Conservation (phyloP, 1,140 invertebrate genomes). For the Pseudobourletiella spinata region DNA sequence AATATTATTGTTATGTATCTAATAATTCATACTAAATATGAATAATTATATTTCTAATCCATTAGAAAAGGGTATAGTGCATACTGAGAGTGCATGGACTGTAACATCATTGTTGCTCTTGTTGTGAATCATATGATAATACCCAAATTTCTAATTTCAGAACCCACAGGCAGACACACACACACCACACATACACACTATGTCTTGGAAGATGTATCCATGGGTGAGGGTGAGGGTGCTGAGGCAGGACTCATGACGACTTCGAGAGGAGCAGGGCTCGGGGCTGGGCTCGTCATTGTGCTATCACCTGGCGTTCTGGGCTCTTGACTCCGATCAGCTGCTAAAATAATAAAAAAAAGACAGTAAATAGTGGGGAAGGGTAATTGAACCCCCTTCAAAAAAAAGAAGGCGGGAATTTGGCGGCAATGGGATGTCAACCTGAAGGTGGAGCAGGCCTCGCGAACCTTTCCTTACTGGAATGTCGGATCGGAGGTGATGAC, state of each 20-base stretch:
- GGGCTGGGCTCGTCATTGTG: constrained; percentile 28
- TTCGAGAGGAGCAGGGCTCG: constrained; percentile 28
- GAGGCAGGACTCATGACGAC: constrained; percentile 31
- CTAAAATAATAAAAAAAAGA: constrained; percentile 31
- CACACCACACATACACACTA: neutral
- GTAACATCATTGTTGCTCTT: too few relatives aligned
- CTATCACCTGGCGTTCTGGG: constrained; percentile 36
- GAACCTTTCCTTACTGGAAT: constrained; percentile 30
- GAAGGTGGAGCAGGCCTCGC: constrained; percentile 29
- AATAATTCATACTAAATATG: too few relatives aligned
- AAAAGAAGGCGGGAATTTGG: neutral
- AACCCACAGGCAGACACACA: too few relatives aligned
- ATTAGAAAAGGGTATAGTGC: neutral
- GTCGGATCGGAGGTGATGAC: constrained; percentile 34
- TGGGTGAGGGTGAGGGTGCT: constrained; percentile 35
- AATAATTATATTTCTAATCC: too few relatives aligned
- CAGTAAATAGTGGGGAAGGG: neutral
- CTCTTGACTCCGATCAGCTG: constrained; percentile 48
- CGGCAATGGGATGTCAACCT: neutral
- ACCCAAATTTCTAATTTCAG: neutral
- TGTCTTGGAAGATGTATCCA: constrained; percentile 35
- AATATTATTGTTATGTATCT: too few relatives aligned
- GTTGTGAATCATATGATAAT: too few relatives aligned
- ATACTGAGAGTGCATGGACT: too few relatives aligned
- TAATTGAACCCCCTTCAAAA: neutral